Evolutionary conservation across 2,113 vertebrate genomes (phyloP).

Genomic region (Hystrix brachyura): DNA sequence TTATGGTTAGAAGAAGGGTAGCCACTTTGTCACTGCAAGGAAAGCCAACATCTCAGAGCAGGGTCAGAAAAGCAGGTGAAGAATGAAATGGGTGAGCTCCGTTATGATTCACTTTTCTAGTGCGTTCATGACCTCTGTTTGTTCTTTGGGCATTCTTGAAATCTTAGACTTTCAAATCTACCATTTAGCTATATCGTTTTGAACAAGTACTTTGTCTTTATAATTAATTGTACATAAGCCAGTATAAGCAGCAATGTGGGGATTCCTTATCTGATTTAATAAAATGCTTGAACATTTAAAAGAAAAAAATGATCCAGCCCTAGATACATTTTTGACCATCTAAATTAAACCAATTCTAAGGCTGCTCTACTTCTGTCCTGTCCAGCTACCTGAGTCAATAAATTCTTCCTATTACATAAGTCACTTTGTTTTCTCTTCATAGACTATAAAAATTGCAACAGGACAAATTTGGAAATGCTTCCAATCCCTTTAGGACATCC

Average conservation of each 20-base stretch:
- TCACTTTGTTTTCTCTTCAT: neutral
- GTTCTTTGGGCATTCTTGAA: constrained; percentile 36
- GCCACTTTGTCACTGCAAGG: neutral
- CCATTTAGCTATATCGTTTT: neutral
- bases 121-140: constrained; percentile 47
- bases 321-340: neutral
- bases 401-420: neutral
- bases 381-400: constrained; percentile 21
- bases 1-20: neutral
- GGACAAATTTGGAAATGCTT: neutral
- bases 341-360: constrained; percentile 10
- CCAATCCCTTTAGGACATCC: neutral
- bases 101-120: constrained; percentile 10
- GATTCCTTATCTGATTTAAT: constrained; percentile 75
- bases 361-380: neutral
- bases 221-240: constrained; percentile 10
- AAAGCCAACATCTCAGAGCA: neutral
- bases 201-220: constrained; percentile 50
- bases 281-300: constrained; percentile 73
- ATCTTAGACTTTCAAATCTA: neutral
- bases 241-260: constrained; percentile 27
- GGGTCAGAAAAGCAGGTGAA: neutral
- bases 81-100: neutral
- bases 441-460: constrained; percentile 14
- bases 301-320: neutral